These are phyloP conservation scores for Falcunculus frontatus DNA, from an alignment of 2,113 vertebrate species.

Conservation along the genomic window DNA sequence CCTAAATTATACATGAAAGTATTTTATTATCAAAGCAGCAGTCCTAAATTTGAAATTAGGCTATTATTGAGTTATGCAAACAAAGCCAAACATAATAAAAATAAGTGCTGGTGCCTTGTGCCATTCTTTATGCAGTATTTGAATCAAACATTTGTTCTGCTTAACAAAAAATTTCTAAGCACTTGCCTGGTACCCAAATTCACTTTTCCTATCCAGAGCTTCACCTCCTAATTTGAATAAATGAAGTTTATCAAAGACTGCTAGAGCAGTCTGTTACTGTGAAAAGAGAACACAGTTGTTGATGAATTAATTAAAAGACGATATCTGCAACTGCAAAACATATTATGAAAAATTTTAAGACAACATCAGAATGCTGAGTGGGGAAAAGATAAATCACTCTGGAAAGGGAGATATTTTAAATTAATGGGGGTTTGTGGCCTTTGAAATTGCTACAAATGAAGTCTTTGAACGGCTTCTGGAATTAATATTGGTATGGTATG, in stretches of 20 bases:
- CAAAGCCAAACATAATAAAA: neutral
- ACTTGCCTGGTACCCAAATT: neutral
- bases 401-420: neutral
- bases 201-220: neutral
- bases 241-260: neutral
- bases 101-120: neutral
- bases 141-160: neutral
- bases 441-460: neutral
- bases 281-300: neutral
- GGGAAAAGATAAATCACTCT: neutral
- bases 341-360: neutral
- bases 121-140: neutral
- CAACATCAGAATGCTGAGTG: neutral
- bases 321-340: neutral
- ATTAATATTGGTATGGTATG: neutral
- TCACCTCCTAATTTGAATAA: neutral
- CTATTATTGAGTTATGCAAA: neutral
- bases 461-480: neutral
- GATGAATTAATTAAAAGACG: neutral
- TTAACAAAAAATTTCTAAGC: neutral
- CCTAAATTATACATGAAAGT: neutral
- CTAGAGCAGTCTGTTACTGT: neutral
- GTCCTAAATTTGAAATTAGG: neutral
- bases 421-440: neutral
- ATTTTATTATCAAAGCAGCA: slow-evolving; percentile 4